Evolutionary conservation across 2,888 invertebrate genomes (phyloP).

Genomic region (Pinctada fucata): DNA sequence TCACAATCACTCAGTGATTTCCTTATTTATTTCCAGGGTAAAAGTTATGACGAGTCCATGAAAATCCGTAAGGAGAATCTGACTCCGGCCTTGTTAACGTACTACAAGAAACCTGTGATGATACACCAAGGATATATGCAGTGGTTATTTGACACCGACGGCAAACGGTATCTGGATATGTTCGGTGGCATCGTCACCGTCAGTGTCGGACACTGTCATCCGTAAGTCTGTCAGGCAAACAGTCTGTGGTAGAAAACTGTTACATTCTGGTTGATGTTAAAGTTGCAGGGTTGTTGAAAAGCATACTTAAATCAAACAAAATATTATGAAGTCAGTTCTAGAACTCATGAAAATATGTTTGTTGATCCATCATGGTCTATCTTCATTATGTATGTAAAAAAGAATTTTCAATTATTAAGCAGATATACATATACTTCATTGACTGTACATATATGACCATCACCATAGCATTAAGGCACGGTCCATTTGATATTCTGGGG

Average conservation of each 20-base stretch:
- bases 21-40: constrained; percentile 63
- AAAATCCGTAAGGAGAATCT: constrained; percentile 79
- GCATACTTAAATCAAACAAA: background rate
- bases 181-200: constrained; percentile 98
- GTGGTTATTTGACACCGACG: constrained; percentile 92
- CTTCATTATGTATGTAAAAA: too few species aligned
- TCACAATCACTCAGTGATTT: too few species aligned
- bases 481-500: too few species aligned
- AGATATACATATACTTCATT: too few species aligned
- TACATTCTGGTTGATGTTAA: background rate
- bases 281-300: background rate
- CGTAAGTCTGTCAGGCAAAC: constrained; percentile 82
- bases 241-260: background rate
- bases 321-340: too few species aligned
- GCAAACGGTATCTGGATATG: constrained; percentile 93
- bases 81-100: constrained; percentile 81
- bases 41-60: constrained; percentile 78
- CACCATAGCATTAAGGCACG: too few species aligned
- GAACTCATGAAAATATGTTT: too few species aligned
- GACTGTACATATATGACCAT: too few species aligned
- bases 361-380: too few species aligned
- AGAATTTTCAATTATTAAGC: too few species aligned
- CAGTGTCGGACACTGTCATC: constrained; percentile 98
- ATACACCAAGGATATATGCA: constrained; percentile 92
- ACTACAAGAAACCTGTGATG: constrained; percentile 89